These are phyloP conservation scores for Clarias magur DNA, from an alignment of 2,113 vertebrate genomes.

Conservation along the genomic window DNA sequence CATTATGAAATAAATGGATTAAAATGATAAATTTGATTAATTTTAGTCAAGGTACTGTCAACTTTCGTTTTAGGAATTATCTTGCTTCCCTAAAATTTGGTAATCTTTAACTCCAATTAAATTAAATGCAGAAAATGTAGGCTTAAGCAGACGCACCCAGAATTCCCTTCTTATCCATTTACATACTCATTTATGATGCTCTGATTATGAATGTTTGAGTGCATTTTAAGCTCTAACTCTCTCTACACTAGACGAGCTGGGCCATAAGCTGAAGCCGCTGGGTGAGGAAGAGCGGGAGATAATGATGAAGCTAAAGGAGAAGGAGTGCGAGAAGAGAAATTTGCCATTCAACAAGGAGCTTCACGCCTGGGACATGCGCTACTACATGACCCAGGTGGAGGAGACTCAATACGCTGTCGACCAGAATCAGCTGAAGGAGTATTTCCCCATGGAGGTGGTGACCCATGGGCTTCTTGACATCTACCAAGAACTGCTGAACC, in stretches of 20 bases:
- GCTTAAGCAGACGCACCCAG: background rate
- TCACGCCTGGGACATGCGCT: constrained; percentile 94
- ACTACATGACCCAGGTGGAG: constrained; percentile 98
- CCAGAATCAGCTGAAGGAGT: constrained; percentile 95
- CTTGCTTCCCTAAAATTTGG: background rate
- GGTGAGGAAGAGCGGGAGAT: constrained; percentile 84
- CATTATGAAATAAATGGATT: background rate
- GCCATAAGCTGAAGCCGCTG: constrained; percentile 83
- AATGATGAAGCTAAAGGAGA: constrained; percentile 86
- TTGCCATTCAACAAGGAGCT: constrained; percentile 78
- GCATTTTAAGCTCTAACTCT: background rate
- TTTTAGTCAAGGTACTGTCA: background rate
- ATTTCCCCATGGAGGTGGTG: constrained; percentile 96
- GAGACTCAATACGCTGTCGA: constrained; percentile 91
- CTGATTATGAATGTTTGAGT: background rate
- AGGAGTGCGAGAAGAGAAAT: constrained; percentile 80
- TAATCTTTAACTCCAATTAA: background rate
- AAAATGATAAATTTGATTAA: background rate
- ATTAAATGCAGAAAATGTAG: background rate
- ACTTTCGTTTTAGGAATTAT: background rate
- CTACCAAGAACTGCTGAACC: constrained; percentile 93
- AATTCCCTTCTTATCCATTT: background rate
- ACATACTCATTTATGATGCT: background rate
- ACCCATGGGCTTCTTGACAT: constrained; percentile 88
- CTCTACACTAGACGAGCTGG: constrained; percentile 81